Percentiles rank a stretch among this genome's conserved stretches.
phyloP scores from a whole-genome alignment of 2,797 vertebrate genomes.

The Urosaurus nigricauda region DNA sequence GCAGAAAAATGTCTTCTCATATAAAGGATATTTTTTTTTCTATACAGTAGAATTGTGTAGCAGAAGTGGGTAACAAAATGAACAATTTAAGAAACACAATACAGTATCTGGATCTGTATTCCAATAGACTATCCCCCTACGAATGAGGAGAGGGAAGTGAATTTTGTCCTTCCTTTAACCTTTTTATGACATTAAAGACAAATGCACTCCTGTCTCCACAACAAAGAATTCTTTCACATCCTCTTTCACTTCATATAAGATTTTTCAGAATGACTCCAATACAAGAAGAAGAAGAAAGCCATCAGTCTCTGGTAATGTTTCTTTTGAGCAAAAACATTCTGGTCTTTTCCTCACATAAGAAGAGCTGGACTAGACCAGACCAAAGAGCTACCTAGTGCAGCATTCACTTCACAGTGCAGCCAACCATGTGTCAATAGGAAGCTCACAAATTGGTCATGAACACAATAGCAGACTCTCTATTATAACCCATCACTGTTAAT shows the following conservation, averaged over 20 bases:
- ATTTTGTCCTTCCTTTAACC: constrained; percentile 75
- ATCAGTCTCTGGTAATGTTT: constrained; percentile 53
- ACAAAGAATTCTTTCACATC: constrained; percentile 75
- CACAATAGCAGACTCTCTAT: neutral
- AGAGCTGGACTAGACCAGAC: neutral
- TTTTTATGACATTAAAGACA: constrained; percentile 70
- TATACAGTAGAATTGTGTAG: neutral
- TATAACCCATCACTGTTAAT: neutral
- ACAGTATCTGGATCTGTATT: constrained; percentile 29
- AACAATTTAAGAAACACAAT: neutral
- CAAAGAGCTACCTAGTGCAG: neutral
- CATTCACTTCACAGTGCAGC: neutral
- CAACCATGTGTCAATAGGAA: neutral
- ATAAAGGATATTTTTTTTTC: neutral
- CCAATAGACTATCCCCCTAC: constrained; percentile 6
- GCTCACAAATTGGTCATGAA: neutral
- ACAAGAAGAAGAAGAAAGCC: constrained; percentile 56
- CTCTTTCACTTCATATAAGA: constrained; percentile 76
- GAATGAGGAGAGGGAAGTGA: constrained; percentile 50
- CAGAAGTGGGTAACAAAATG: neutral
- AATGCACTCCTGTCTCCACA: constrained; percentile 56
- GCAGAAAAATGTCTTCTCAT: neutral
- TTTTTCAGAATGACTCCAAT: constrained; percentile 75
- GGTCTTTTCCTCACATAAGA: constrained; percentile 25
- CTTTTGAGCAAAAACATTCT: constrained; percentile 51